phyloP scores from a whole-genome alignment of 2,888 invertebrate genomes.

The Cryptocheilus praepositus region DNA sequence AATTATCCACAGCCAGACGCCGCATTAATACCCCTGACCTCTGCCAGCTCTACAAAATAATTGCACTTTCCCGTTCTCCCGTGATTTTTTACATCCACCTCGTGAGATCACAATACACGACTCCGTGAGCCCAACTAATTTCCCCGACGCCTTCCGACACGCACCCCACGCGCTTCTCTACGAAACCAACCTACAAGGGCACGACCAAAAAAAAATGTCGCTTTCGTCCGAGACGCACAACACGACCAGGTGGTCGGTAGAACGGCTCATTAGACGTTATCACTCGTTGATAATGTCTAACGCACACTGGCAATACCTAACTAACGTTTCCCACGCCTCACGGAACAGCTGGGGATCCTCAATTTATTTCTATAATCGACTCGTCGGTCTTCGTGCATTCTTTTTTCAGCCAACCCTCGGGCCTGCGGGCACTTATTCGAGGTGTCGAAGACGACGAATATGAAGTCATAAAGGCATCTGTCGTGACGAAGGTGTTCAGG shows the following conservation, averaged over 20 bases:
- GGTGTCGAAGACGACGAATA: constrained; percentile 8
- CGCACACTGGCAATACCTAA: constrained; percentile 33
- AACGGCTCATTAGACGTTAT: constrained; percentile 47
- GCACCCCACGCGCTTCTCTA: too few species aligned
- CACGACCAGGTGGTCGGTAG: constrained; percentile 22
- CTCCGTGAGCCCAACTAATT: too few species aligned
- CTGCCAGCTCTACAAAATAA: too few species aligned
- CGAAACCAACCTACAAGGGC: background rate
- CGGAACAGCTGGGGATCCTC: constrained; percentile 40
- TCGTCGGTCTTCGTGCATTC: too few species aligned
- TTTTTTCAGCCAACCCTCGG: too few species aligned
- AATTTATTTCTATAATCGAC: background rate
- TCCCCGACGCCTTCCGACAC: too few species aligned
- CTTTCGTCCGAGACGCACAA: constrained; percentile 17
- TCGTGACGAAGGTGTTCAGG: constrained; percentile 48
- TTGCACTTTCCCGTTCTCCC: too few species aligned
- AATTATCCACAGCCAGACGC: too few species aligned
- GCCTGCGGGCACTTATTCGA: too few species aligned
- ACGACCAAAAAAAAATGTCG: constrained; percentile 27
- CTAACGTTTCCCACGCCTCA: constrained; percentile 23
- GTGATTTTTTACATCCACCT: too few species aligned
- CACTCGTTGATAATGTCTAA: constrained; percentile 44
- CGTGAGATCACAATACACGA: too few species aligned
- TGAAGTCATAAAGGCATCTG: constrained; percentile 50
- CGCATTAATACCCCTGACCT: too few species aligned